Evolutionary conservation across 1,140 invertebrate genomes (phyloP).

Genomic region (Lepidurus packardi): DNA sequence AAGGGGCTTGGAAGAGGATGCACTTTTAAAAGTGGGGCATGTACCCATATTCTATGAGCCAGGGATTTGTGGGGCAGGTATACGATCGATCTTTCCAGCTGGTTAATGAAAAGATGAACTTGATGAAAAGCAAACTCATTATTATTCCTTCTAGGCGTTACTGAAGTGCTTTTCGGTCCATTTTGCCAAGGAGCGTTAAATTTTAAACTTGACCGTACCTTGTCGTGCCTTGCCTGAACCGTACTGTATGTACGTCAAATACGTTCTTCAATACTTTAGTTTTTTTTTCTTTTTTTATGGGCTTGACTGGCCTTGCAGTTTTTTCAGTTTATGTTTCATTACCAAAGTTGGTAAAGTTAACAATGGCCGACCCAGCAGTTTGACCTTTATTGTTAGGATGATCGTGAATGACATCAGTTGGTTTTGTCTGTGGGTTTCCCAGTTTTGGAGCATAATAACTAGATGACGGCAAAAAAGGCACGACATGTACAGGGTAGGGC

Average conservation of each 20-base stretch:
- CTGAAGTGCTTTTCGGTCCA: too few species aligned
- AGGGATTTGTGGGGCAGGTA: neutral
- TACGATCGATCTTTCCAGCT: neutral
- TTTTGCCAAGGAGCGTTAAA: too few species aligned
- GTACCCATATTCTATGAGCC: neutral
- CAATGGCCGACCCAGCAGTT: neutral
- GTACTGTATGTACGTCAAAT: too few species aligned
- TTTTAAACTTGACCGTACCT: too few species aligned
- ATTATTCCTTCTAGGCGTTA: too few species aligned
- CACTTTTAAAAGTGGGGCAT: neutral
- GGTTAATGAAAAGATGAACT: neutral
- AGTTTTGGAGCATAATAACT: neutral
- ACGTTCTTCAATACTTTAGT: neutral
- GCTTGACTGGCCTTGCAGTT: neutral
- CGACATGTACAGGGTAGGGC: conserved; percentile 1
- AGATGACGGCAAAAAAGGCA: neutral
- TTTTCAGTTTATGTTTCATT: neutral
- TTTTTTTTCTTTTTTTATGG: neutral
- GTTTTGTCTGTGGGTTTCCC: neutral
- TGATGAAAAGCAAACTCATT: neutral
- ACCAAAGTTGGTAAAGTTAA: neutral
- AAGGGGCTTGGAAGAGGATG: neutral
- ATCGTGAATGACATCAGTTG: neutral
- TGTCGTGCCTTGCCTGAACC: too few species aligned
- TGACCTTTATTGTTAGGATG: neutral